Evolutionary conservation across 2,888 invertebrate species (phyloP), one percentile per base, ranked within the genome.

Genomic region (Eupithecia subumbrata): DNA sequence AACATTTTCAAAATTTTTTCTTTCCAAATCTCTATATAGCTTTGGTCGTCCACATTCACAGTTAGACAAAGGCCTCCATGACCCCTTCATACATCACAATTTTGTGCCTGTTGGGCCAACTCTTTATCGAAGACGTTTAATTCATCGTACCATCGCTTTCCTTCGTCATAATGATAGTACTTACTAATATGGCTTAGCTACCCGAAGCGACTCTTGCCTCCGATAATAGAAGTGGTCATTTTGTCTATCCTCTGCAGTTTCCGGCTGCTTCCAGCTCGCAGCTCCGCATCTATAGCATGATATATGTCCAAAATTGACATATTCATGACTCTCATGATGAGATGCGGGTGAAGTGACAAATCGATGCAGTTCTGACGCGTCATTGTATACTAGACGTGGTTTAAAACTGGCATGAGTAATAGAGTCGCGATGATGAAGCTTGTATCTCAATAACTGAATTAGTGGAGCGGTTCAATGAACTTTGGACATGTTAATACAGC

Each of bases 341-440:
- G 79, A 83, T 83, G 83, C 83, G 83, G 83, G 83, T 67, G 56
- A 78, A 80, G 79, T 81, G 82, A 83, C 82, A 82, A 82, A 83
- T 83, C 79, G 81, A 81, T 82, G 77, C 76, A 43, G 69, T 79
- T 75, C 76, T 80, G 82, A 79, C 80, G 75, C 75, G 80, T 81
- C 80, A 77, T 80, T 81, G 79, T 82, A 60, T 60, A 60, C 60
- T 56, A 56, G 76, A 74, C 72, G 71, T 71, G 71, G 72, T 77
- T 80, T 79, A 76, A 76, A 73, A 89, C 86, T 88, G 90, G 86
- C 90, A 89, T 93, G 91, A 93, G 90, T 93, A 90, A 77, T 92
- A 91, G 89, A 90, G 86, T 80, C 74, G 83, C 84, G 81, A 86
- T 93, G 94, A 94, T 86, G 79, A 73, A 75, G 90, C 92, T 86